Evolutionary conservation across 2,113 vertebrate genomes (phyloP), one percentile per base, ranked within the genome.

Genomic region (Xyrauchen texanus): DNA sequence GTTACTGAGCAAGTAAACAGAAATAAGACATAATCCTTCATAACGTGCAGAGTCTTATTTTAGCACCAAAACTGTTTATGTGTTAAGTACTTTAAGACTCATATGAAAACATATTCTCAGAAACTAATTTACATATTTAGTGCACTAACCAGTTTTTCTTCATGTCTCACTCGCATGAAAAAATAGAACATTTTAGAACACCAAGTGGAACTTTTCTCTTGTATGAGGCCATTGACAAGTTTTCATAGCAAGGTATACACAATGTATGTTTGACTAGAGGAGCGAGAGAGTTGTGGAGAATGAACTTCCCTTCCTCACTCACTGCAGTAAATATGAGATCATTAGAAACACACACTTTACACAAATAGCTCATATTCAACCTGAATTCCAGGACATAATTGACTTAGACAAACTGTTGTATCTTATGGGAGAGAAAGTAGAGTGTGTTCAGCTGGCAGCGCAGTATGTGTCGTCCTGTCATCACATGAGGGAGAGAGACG

Each of bases 91-190:
- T 80, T 65, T 42, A 63, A 75, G 73, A 68, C 61, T 44, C 57
- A 7, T 80, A 66, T 34, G 67, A 69, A 68, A 71, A 53, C 64
- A 83, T 46, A 57, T 47, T 79, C 65, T 70, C 57, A 21, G 66
- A 67, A 11, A 65, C 10, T 16, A 49, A 73, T 83, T 83, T 80
- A 64, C 73, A 80, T 77, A 68, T 80, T 80, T 73, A 49, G 47
- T 57, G 66, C 63, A 68, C 63, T 80, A 80, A 72, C 53, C 68
- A 77, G 78, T 80, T 83, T 84, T 81, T 60, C 64, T 51, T 78
- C 51, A 45, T 45, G 69, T 84, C 69, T 78, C 57, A 45, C 53
- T 52, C 15, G 49, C 42, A 57, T 61, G 51, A 21, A 49, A 72
- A 8, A 80, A 80, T 62, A 69, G 12, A 49, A 5, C 45, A 16